These are phyloP conservation scores for Xestia sexstrigata DNA, from an alignment of 2,888 invertebrate genomes.

Conservation along the genomic window DNA sequence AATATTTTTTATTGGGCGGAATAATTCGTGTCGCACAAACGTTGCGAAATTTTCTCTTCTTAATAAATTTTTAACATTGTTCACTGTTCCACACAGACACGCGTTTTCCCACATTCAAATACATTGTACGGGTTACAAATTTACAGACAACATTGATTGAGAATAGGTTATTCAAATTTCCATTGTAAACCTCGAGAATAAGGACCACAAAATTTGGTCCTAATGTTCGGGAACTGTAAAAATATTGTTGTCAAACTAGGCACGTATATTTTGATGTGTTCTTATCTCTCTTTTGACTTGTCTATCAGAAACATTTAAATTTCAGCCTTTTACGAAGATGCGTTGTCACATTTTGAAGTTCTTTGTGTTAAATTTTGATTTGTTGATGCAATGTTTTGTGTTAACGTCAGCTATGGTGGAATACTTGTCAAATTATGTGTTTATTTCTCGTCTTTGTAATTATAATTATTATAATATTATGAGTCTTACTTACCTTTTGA, in stretches of 20 bases:
- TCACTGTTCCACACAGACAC: conserved; percentile 64
- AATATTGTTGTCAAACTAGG: conserved; percentile 40
- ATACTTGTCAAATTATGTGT: background rate
- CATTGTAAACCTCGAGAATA: conserved; percentile 18
- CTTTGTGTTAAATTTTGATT: conserved; percentile 30
- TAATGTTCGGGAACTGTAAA: conserved; percentile 11
- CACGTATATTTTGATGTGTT: conserved; percentile 62
- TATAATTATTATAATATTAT: too few relatives aligned
- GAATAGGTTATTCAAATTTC: conserved; percentile 18
- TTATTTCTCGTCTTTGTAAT: background rate
- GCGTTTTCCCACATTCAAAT: conserved; percentile 73
- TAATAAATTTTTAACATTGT: conserved; percentile 74
- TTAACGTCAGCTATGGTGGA: conserved; percentile 12
- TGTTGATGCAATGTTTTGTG: conserved; percentile 26
- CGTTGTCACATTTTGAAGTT: conserved; percentile 38
- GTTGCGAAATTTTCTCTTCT: conserved; percentile 74
- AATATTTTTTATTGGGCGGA: conserved; percentile 69
- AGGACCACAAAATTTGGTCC: conserved; percentile 10
- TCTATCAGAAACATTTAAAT: conserved; percentile 59
- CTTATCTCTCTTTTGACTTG: conserved; percentile 58
- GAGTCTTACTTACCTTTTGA: background rate
- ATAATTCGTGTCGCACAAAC: conserved; percentile 70
- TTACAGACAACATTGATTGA: conserved; percentile 25
- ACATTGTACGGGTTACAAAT: conserved; percentile 69
- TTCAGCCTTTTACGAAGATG: conserved; percentile 30